Base-by-base conservation (phyloP, 2,888 invertebrate genomes). In the Resseliella maxima region DNA sequence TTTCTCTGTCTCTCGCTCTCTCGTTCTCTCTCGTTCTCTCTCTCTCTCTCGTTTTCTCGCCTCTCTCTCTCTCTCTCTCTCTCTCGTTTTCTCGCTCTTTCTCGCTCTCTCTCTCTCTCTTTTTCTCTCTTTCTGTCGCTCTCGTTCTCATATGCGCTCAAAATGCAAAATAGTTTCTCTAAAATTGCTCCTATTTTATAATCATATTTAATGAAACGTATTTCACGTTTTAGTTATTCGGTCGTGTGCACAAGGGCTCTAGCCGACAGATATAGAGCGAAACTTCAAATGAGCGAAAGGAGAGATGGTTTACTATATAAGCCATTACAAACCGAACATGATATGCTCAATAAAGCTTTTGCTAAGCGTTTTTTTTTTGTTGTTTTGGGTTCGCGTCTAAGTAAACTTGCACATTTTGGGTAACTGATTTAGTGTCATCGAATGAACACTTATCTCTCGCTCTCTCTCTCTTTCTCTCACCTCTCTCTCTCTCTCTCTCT, bases 391-490 rank as follows among this genome's bases (percentile, higher is more conserved):
- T 50, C 50, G 50, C 50, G 18, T 18, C 46, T n/a, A n/a, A n/a
- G 46, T 24, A n/a, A 59, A 59, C 24, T 8, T 2, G 50, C 50
- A 72, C 72, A 72, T 59, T 59, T 59, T 6, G n/a, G 59, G 59
- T 59, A 24, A 24, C 59, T 72, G 31, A 72, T 72, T 72, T 72
- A 72, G 31, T 72, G 72, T 72, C 72, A 72, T 72, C 31, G 35
- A 15, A 0, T 72, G 72, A 18, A 72, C 15, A 72, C 18, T 3
- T 59, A 72, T 18, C 35, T 31, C 31, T 72, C 8, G 72, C 31
- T 1, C 31, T n/a, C 5, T 27, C 2, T 72, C 8, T 15, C 6
- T n/a, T 27, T 24, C 24, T 59, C 27, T n/a, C n/a, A n/a, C n/a
- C n/a, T n/a, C n/a, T n/a, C 5, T 41, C 41, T 41, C 12, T n/a